Evolutionary conservation across 2,797 vertebrate species (phyloP).

Genomic region (Artibeus lituratus): DNA sequence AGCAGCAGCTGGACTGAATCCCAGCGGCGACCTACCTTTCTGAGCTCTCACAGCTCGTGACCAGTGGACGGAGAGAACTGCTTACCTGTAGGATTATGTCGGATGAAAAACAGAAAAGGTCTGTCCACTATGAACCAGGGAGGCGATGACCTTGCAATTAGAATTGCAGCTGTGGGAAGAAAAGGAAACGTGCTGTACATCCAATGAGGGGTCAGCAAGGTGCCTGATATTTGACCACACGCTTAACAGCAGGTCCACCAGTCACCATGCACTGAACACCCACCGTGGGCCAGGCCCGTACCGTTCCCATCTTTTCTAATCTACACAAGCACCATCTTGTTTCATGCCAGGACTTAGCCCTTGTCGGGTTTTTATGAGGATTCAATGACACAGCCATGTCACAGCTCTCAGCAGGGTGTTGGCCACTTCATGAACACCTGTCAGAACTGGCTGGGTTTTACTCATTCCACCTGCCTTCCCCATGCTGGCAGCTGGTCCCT

Average conservation of each 20-base stretch:
- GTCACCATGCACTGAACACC: background rate
- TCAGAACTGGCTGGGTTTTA: background rate
- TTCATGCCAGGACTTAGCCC: background rate
- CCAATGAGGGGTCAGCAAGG: background rate
- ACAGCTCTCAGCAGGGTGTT: background rate
- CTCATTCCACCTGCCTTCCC: background rate
- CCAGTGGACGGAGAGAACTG: background rate
- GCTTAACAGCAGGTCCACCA: background rate
- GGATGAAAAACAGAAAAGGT: constrained; percentile 94
- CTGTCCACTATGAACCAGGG: constrained; percentile 94
- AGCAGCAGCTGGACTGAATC: accelerated
- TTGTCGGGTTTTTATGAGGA: background rate
- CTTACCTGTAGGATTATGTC: constrained; percentile 94
- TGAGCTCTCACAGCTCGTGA: background rate
- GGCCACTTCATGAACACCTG: background rate
- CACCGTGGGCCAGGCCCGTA: background rate
- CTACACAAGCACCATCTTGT: background rate
- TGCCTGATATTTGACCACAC: background rate
- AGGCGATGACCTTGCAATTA: constrained; percentile 94
- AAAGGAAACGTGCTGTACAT: background rate
- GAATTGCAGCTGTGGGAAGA: constrained; percentile 87
- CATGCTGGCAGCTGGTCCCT: background rate
- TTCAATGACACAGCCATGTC: background rate
- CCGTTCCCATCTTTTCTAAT: background rate
- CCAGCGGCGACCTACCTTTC: accelerated